Evolutionary conservation across 2,888 invertebrate species (phyloP).

Genomic region (Drosophila rellima): DNA sequence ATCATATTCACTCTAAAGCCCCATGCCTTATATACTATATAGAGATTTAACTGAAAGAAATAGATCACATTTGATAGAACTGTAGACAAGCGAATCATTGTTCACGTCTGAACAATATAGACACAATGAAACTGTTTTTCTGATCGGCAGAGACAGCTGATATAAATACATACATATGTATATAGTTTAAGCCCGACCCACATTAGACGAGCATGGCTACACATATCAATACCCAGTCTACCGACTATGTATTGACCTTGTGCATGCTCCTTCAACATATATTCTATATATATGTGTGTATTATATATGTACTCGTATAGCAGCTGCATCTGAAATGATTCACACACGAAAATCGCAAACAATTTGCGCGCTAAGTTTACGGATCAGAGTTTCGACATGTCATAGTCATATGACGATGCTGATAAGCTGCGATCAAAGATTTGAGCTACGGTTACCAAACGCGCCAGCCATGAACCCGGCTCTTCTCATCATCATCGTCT

Average conservation of each 20-base stretch:
- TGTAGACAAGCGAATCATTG: constrained; percentile 12
- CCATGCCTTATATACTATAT: background rate
- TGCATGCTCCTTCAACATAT: background rate
- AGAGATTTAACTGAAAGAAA: constrained; percentile 5
- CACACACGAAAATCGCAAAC: constrained; percentile 26
- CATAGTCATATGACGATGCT: constrained; percentile 50
- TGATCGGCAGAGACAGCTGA: constrained; percentile 2
- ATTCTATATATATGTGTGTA: background rate
- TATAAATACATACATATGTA: background rate
- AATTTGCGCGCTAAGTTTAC: constrained; percentile 27
- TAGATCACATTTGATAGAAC: background rate
- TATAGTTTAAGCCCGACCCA: constrained; percentile 3
- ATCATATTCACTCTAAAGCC: background rate
- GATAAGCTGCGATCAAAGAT: constrained; percentile 52
- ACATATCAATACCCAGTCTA: constrained; percentile 1
- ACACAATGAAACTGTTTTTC: constrained; percentile 10
- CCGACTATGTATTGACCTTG: constrained; percentile 3
- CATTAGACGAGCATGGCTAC: background rate
- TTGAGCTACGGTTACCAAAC: constrained; percentile 13
- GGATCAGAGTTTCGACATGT: constrained; percentile 28
- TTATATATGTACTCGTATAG: background rate
- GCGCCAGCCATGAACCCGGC: constrained; percentile 47
- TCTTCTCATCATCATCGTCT: too few relatives aligned
- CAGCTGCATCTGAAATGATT: constrained; percentile 43
- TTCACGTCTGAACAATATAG: constrained; percentile 7